phyloP scores from a whole-genome alignment of 2,113 vertebrate species.

The Pao palembangensis region DNA sequence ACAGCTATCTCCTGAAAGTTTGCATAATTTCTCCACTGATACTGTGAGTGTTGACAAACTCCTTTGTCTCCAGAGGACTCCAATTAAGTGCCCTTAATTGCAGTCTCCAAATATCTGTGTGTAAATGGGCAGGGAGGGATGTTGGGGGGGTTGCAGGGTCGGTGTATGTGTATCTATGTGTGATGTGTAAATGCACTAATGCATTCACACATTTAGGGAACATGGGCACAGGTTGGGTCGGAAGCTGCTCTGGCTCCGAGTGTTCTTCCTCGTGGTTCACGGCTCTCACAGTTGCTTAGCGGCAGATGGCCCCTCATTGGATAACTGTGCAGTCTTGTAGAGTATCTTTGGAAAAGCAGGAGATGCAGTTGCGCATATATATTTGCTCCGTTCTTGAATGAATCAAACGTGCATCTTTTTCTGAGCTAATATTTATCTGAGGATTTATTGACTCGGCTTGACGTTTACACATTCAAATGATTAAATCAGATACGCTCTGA shows the following conservation, averaged over 20 bases:
- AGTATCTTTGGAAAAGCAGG: slow-evolving; percentile 71
- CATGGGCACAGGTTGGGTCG: slow-evolving; percentile 75
- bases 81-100: slow-evolving; percentile 73
- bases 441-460: not conserved
- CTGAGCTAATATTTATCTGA: not conserved
- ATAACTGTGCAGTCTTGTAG: slow-evolving; percentile 62
- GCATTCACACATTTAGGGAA: slow-evolving; percentile 76
- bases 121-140: slow-evolving; percentile 33
- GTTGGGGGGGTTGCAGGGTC: slow-evolving; percentile 7
- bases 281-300: slow-evolving; percentile 70
- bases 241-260: slow-evolving; percentile 59
- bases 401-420: not conserved
- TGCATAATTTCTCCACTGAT: slow-evolving; percentile 65
- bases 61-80: slow-evolving; percentile 64
- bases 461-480: slow-evolving; percentile 5
- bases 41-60: slow-evolving; percentile 63
- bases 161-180: slow-evolving; percentile 62
- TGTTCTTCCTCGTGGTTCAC: slow-evolving; percentile 68
- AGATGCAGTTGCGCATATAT: slow-evolving; percentile 39
- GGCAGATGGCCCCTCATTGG: slow-evolving; percentile 53
- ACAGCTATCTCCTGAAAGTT: slow-evolving; percentile 59
- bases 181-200: slow-evolving; percentile 72
- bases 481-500: not conserved
- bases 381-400: slow-evolving; percentile 5
- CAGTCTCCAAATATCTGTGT: slow-evolving; percentile 63